A percentile compares a stretch with the other conserved stretches of the same genome.
Conservation (phyloP, 2,113 vertebrate genomes). For the Colistium nudipinnis region DNA sequence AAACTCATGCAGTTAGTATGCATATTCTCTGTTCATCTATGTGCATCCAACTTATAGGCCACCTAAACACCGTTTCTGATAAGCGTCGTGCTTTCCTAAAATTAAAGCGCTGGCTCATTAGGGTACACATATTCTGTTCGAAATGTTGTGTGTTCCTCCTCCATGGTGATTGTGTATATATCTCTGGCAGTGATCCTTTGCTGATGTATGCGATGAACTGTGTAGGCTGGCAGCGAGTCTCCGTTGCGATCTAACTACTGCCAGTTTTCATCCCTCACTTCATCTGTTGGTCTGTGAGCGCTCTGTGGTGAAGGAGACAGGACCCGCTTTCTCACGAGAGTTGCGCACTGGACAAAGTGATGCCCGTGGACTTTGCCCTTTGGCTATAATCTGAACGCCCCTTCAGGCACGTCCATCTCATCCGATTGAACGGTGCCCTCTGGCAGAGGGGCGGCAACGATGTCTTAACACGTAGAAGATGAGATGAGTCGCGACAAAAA, state of each 20-base stretch:
- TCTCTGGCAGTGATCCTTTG: constrained; percentile 12
- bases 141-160: constrained; percentile 3
- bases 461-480: no score
- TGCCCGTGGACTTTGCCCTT: background rate
- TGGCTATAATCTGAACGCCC: no score
- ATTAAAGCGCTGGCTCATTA: background rate
- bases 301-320: constrained; percentile 4
- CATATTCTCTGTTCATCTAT: no score
- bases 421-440: background rate
- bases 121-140: background rate
- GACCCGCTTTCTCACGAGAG: background rate
- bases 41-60: no score
- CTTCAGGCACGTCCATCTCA: background rate
- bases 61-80: no score
- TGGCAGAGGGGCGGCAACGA: background rate
- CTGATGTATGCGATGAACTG: constrained; percentile 14
- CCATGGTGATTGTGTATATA: constrained; percentile 1
- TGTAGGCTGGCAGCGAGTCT: constrained; percentile 8
- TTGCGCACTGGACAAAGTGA: background rate
- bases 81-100: no score
- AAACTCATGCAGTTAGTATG: background rate
- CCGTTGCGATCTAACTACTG: constrained; percentile 11
- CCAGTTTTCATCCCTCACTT: constrained; percentile 1
- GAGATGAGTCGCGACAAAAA: no score
- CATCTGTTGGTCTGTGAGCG: background rate